Evolutionary conservation across 35 echinoderm and acorn worm genomes (phyloP).

Genomic region (Acanthaster planci): DNA sequence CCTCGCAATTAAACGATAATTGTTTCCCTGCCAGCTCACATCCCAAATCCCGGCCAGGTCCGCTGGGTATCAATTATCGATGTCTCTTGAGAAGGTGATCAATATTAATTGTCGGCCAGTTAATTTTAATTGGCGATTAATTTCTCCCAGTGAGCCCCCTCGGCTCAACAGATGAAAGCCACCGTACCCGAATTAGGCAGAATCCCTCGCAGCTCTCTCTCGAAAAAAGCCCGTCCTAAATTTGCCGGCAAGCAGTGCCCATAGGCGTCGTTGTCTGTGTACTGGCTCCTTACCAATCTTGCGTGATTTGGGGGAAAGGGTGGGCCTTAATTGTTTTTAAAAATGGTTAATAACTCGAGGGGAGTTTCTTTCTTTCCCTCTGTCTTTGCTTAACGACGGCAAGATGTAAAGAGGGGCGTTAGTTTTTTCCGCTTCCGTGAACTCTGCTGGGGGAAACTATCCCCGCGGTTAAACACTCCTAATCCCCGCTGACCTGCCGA

Average conservation of each 20-base stretch:
- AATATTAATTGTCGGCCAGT: constrained; percentile 27
- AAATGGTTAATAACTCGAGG: background rate
- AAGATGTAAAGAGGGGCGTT: background rate
- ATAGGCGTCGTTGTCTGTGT: background rate
- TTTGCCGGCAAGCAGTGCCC: background rate
- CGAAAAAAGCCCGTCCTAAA: background rate
- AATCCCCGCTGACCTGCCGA: background rate
- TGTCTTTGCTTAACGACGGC: background rate
- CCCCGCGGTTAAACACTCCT: background rate
- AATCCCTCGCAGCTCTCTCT: background rate
- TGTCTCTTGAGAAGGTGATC: constrained; percentile 28
- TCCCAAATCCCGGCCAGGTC: background rate
- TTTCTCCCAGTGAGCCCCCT: constrained; percentile 23
- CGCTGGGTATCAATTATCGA: constrained; percentile 20
- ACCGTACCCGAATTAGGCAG: background rate
- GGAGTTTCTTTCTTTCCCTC: background rate
- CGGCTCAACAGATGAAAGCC: constrained; percentile 28
- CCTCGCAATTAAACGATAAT: constrained; percentile 20
- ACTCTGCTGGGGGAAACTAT: constrained; percentile 5
- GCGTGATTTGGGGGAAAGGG: background rate
- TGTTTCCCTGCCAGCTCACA: constrained; percentile 9
- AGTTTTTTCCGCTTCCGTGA: constrained; percentile 5
- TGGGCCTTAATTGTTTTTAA: background rate
- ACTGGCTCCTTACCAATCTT: background rate
- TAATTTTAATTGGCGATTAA: constrained; percentile 34